Evolutionary conservation across 1,140 invertebrate genomes (phyloP).

Genomic region (Galendromus occidentalis): DNA sequence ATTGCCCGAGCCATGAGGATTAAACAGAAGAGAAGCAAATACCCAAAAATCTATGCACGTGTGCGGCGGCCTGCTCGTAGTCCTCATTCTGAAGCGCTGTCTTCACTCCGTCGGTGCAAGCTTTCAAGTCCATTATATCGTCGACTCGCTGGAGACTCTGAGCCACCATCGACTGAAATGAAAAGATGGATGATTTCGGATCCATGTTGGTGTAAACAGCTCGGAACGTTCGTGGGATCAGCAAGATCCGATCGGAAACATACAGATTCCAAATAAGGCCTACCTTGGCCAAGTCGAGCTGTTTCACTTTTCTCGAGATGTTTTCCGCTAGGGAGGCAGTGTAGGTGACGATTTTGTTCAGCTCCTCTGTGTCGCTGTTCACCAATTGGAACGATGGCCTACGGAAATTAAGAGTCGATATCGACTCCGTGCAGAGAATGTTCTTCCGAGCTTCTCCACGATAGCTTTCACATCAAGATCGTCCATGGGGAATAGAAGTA

Average conservation of each 20-base stretch:
- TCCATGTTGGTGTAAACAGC: too few relatives aligned
- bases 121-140: constrained; percentile 82
- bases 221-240: too few relatives aligned
- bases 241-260: too few relatives aligned
- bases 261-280: constrained; percentile 21
- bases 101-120: constrained; percentile 84
- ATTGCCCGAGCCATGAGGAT: too few relatives aligned
- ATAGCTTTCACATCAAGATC: too few relatives aligned
- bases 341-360: constrained; percentile 38
- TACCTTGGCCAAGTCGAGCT: constrained; percentile 78
- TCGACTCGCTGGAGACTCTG: constrained; percentile 85
- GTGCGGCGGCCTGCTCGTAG: constrained; percentile 53
- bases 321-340: constrained; percentile 75
- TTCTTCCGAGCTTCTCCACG: too few relatives aligned
- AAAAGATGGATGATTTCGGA: too few relatives aligned
- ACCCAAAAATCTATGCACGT: constrained; percentile 79
- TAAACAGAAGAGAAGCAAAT: constrained; percentile 58
- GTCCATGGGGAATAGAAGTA: too few relatives aligned
- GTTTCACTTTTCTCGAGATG: constrained; percentile 84
- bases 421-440: too few relatives aligned
- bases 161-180: constrained; percentile 37
- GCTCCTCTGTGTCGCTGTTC: constrained; percentile 45
- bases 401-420: too few relatives aligned
- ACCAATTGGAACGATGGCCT: constrained; percentile 32
- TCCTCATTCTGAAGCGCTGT: constrained; percentile 67